phyloP scores from a whole-genome alignment of 2,113 vertebrate genomes.

The Micromys minutus region DNA sequence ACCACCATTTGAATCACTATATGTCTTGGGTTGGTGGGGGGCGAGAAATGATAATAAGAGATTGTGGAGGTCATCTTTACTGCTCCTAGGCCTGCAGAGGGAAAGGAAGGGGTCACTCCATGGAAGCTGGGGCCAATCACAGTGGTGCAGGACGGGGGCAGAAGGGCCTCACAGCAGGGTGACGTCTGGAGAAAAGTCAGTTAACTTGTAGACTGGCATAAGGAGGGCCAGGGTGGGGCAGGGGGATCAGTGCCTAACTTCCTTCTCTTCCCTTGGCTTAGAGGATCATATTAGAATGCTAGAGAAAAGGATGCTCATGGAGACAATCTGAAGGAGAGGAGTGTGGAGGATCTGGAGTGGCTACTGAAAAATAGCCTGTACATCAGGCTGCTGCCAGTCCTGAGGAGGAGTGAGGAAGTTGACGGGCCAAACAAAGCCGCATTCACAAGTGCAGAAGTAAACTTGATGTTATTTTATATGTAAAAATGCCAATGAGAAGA shows the following conservation, averaged over 20 bases:
- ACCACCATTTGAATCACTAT: not conserved
- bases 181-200: constrained; percentile 1
- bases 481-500: constrained; percentile 39
- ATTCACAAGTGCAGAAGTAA: not conserved
- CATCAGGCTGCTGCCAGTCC: not conserved
- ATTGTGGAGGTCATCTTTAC: not conserved
- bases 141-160: not conserved
- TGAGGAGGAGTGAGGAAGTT: no score
- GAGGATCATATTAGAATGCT: not conserved
- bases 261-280: not conserved
- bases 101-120: not conserved
- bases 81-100: not conserved
- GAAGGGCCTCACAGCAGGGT: not conserved
- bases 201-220: not conserved
- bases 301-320: not conserved
- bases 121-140: not conserved
- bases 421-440: constrained; percentile 20
- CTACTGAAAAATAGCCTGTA: not conserved
- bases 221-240: not conserved
- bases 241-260: not conserved
- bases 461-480: not conserved
- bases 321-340: not conserved
- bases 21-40: not conserved
- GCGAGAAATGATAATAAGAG: not conserved
- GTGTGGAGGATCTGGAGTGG: not conserved